Evolutionary conservation across 1,140 invertebrate genomes (phyloP), one percentile per base, ranked within the genome.

Genomic region (Rhyzopertha dominica): DNA sequence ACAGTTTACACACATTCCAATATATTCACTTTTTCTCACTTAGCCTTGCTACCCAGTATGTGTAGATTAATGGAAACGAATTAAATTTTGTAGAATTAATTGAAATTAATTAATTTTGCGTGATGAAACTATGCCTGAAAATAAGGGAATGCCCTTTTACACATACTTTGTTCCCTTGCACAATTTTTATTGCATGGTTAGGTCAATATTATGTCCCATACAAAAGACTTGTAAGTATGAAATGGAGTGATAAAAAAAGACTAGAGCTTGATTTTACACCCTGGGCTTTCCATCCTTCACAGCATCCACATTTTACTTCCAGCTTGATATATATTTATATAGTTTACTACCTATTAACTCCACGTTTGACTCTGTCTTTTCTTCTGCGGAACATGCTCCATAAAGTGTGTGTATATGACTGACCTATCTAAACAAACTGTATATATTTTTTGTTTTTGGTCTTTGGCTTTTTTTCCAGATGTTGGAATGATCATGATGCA

Each of bases 401-500:
- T 31, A 32, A 45, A 18, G 25, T 37, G 32, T 42, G 34, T 47
- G 34, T 42, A 37, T 25, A 30, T 36, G 38, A 45, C 22, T 63
- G 62, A 67, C n/a, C n/a, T n/a, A n/a, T n/a, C n/a, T n/a, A n/a
- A n/a, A n/a, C n/a, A n/a, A n/a, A n/a, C n/a, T n/a, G n/a, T n/a
- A n/a, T n/a, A n/a, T 61, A 64, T 62, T 71, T 64, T 71, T 69
- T 66, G 63, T 39, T 54, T 68, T 67, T 74, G n/a, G n/a, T n/a
- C n/a, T 70, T 73, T 70, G 72, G 68, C 67, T 66, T 74, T 71
- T 77, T 82, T 89, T 88, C 62, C 87, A 89, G 87, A 89, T 90
- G 87, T 90, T 70, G 86, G 87, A 78, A 89, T 90, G 86, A 87
- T 90, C 79, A 87, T 90, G 86, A 87, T 89, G 85, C 85, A 90